Evolutionary conservation across 2,797 vertebrate species (phyloP).

Genomic region (Anguilla obscura): DNA sequence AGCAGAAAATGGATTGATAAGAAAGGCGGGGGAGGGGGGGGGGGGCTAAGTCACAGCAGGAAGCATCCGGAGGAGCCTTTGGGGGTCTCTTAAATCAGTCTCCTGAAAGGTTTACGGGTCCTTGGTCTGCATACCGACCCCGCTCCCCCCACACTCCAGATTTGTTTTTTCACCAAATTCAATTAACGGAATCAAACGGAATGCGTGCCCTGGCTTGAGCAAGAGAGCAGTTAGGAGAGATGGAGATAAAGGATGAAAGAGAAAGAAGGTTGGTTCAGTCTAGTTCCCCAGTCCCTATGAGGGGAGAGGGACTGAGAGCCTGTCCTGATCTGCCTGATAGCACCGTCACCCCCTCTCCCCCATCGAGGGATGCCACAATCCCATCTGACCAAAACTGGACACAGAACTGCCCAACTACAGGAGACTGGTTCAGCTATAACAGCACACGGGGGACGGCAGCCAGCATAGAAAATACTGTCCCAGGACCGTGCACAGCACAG

Average conservation of each 20-base stretch:
- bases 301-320: neutral
- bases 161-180: constrained; percentile 83
- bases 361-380: neutral
- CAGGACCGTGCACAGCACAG: neutral
- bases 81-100: constrained; percentile 71
- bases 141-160: constrained; percentile 41
- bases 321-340: constrained; percentile 3
- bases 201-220: constrained; percentile 68
- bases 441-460: neutral
- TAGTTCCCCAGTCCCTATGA: constrained; percentile 69
- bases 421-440: neutral
- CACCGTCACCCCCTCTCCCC: neutral
- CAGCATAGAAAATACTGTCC: neutral
- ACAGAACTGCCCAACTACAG: neutral
- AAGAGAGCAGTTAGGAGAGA: constrained; percentile 72
- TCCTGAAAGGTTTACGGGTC: constrained; percentile 65
- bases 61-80: constrained; percentile 44
- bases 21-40: neutral
- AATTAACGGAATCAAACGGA: constrained; percentile 83
- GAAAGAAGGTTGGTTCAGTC: constrained; percentile 64
- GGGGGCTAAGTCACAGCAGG: constrained; percentile 29
- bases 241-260: constrained; percentile 74
- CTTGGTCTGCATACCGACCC: constrained; percentile 8
- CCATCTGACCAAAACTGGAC: constrained; percentile 10
- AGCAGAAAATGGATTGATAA: neutral